Evolutionary conservation across 2,797 vertebrate species (phyloP).

Genomic region (Lepus townsendii): DNA sequence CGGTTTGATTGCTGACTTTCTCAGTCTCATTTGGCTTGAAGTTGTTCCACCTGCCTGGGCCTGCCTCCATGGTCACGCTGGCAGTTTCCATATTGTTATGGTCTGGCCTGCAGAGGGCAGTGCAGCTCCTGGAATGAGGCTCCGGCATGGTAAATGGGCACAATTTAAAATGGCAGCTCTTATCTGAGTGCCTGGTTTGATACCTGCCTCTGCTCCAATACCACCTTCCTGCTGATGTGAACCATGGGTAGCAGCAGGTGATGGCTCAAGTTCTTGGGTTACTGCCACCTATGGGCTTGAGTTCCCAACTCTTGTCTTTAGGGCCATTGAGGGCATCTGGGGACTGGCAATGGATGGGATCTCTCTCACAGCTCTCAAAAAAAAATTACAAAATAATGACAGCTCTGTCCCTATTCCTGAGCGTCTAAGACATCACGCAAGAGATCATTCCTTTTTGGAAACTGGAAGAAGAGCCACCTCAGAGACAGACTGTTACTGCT

Average conservation of each 20-base stretch:
- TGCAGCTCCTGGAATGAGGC: neutral
- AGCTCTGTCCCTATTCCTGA: neutral
- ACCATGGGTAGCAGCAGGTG: too few species aligned
- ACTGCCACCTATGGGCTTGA: too few species aligned
- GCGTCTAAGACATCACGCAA: neutral
- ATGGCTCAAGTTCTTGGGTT: too few species aligned
- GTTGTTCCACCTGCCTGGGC: neutral
- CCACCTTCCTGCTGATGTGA: too few species aligned
- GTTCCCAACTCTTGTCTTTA: too few species aligned
- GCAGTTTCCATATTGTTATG: neutral
- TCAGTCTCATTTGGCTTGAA: neutral
- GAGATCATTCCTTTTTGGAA: neutral
- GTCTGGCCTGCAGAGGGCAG: conserved; percentile 19
- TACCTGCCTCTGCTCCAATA: too few species aligned
- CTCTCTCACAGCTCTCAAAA: too few species aligned
- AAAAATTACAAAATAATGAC: neutral
- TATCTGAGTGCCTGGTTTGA: too few species aligned
- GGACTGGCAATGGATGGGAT: too few species aligned
- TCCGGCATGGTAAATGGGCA: neutral
- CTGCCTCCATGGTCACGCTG: accelerated
- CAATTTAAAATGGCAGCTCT: neutral
- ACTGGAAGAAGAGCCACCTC: neutral
- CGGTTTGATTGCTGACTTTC: neutral
- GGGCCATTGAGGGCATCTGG: too few species aligned
- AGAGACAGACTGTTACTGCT: neutral